Conservation (phyloP, 2,888 invertebrate species). For the Apamea crenata region DNA sequence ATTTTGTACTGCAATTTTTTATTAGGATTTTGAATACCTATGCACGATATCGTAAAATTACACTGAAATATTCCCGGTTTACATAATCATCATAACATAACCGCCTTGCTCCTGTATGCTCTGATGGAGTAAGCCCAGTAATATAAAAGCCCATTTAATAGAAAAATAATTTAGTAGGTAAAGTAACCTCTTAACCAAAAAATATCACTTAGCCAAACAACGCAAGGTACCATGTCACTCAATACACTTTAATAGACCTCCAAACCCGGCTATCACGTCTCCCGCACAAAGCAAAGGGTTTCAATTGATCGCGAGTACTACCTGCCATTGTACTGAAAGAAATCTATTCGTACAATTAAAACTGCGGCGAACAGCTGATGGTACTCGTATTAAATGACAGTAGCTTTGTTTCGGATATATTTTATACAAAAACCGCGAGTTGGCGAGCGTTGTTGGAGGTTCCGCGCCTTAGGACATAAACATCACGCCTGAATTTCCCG, state of each 20-base stretch:
- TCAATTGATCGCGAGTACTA: slow-evolving; percentile 28
- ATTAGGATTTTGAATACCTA: not conserved
- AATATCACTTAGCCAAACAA: not conserved
- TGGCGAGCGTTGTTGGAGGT: not conserved
- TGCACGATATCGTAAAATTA: not conserved
- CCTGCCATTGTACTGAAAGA: slow-evolving; percentile 43
- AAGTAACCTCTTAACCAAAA: no score
- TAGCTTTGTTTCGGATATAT: slow-evolving; percentile 22
- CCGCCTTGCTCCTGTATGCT: not conserved
- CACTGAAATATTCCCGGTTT: not conserved
- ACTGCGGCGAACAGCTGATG: slow-evolving; percentile 51
- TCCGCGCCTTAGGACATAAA: not conserved
- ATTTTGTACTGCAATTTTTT: no score
- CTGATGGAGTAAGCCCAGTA: no score
- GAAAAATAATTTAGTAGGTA: not conserved
- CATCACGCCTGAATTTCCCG: not conserved
- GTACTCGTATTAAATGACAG: slow-evolving; percentile 58
- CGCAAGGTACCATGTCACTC: slow-evolving; percentile 26
- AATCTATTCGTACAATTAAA: slow-evolving; percentile 39
- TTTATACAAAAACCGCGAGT: not conserved
- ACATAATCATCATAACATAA: not conserved
- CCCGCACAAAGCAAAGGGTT: slow-evolving; percentile 53
- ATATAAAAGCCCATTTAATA: not conserved
- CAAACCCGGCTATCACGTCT: slow-evolving; percentile 14
- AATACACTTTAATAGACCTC: slow-evolving; percentile 27